These are phyloP conservation scores for Zosterops hypoxanthus DNA, from an alignment of 2,113 vertebrate species.

Conservation along the genomic window DNA sequence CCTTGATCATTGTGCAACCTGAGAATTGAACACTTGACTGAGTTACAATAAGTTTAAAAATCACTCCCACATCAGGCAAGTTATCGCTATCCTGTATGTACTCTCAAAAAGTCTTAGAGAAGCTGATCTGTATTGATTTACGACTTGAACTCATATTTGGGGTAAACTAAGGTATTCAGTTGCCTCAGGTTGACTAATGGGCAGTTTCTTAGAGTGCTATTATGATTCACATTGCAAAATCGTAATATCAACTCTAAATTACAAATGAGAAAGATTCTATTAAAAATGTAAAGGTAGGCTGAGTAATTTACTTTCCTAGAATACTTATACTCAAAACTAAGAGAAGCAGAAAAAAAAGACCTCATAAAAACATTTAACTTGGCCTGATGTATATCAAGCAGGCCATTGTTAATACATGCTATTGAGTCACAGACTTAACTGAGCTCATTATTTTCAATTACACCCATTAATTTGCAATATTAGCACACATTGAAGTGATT, in stretches of 20 bases:
- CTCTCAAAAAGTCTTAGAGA: not conserved
- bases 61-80: not conserved
- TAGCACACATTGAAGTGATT: not conserved
- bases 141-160: not conserved
- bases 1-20: not conserved
- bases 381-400: not conserved
- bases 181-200: not conserved
- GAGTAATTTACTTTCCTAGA: not conserved
- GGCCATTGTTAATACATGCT: not conserved
- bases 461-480: not conserved
- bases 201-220: not conserved
- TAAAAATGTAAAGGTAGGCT: not conserved
- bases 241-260: not conserved
- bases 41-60: not conserved
- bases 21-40: not conserved
- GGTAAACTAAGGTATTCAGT: not conserved
- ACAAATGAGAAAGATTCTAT: not conserved
- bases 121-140: not conserved
- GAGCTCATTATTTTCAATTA: not conserved
- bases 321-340: not conserved
- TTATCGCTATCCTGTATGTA: not conserved
- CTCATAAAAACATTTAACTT: not conserved
- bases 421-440: not conserved
- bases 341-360: not conserved
- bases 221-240: not conserved